Conservation (phyloP, 2,113 vertebrate genomes). For the Poecilia latipinna region DNA sequence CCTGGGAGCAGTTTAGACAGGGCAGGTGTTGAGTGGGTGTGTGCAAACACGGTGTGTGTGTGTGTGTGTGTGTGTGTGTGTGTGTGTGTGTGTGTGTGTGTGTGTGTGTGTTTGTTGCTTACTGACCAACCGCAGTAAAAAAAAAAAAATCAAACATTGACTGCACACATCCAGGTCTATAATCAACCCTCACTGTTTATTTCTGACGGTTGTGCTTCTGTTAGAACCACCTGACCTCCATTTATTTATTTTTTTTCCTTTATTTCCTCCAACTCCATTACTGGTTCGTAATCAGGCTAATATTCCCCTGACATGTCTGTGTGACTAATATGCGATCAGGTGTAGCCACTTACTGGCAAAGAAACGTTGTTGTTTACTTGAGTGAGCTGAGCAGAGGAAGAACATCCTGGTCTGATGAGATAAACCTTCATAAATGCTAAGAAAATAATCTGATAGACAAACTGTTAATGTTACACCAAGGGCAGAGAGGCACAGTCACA, state of each 20-base stretch:
- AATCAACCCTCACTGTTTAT: constrained; percentile 1
- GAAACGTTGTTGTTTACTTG: constrained; percentile 30
- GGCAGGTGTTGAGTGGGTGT: constrained; percentile 1
- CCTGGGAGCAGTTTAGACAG: constrained; percentile 19
- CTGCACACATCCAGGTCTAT: not conserved
- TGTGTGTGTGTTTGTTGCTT: not conserved
- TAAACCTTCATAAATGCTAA: constrained; percentile 26
- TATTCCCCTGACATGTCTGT: constrained; percentile 8
- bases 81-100: no score
- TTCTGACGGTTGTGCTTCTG: not conserved
- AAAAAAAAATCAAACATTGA: not conserved
- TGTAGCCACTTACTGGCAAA: constrained; percentile 37
- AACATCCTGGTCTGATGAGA: constrained; percentile 18
- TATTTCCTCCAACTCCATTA: constrained; percentile 1
- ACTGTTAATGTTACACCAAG: constrained; percentile 32
- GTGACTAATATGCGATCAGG: constrained; percentile 35
- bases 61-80: no score
- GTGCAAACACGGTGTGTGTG: not conserved
- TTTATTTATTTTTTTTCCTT: not conserved
- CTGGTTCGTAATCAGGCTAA: constrained; percentile 12
- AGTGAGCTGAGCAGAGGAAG: constrained; percentile 22
- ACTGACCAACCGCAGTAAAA: not conserved
- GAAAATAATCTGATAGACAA: constrained; percentile 9
- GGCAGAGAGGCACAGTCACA: not conserved
- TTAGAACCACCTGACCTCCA: not conserved